A percentile compares a stretch with the other conserved stretches of the same genome.
These are phyloP conservation scores for Stratiolaelaps scimitus DNA, from an alignment of 1,140 invertebrate genomes.

Conservation along the genomic window DNA sequence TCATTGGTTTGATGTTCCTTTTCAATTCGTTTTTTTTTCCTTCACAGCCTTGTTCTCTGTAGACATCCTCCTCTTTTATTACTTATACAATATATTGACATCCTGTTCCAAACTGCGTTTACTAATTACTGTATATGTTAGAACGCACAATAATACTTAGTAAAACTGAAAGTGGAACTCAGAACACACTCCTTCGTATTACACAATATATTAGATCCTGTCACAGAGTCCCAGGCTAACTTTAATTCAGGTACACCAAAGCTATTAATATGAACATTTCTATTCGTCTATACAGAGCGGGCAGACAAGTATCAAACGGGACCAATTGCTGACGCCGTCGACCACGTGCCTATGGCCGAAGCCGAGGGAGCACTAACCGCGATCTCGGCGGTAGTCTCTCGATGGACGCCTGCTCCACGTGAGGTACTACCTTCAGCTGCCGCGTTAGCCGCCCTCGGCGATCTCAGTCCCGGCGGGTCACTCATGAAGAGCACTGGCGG, in stretches of 20 bases:
- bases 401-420: conserved; percentile 30
- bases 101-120: too few species aligned
- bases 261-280: conserved; percentile 21
- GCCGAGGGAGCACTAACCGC: conserved; percentile 29
- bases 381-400: conserved; percentile 29
- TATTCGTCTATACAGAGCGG: conserved; percentile 27
- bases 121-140: too few species aligned
- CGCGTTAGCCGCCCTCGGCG: conserved; percentile 66
- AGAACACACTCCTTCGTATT: too few species aligned
- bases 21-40: too few species aligned
- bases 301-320: conserved; percentile 30
- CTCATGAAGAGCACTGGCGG: conserved; percentile 67
- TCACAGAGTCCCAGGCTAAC: too few species aligned
- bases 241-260: conserved; percentile 6
- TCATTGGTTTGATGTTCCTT: too few species aligned
- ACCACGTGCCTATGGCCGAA: conserved; percentile 23
- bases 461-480: conserved; percentile 78
- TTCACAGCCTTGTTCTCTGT: too few species aligned
- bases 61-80: too few species aligned
- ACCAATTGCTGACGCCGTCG: conserved; percentile 26
- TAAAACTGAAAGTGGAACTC: too few species aligned
- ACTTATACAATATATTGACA: too few species aligned
- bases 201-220: too few species aligned
- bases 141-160: too few species aligned
- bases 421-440: conserved; percentile 35